Evolutionary conservation across 2,888 invertebrate species (phyloP).

Genomic region (Tetheella fluctuosa): DNA sequence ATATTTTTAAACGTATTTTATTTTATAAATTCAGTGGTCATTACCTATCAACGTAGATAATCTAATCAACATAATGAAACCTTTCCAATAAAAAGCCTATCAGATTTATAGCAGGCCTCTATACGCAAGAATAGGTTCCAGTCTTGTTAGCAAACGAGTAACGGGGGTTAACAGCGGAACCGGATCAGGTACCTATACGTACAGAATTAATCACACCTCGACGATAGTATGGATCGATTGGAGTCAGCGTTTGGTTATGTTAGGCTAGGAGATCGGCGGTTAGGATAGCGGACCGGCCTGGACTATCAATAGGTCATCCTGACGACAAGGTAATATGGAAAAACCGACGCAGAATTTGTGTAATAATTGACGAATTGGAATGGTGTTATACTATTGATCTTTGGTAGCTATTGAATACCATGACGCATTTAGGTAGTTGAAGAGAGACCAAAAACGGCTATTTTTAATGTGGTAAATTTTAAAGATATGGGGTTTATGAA

Average conservation of each 20-base stretch:
- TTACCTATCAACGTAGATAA: too few species aligned
- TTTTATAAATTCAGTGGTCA: background rate
- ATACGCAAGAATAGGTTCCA: slow-evolving; percentile 47
- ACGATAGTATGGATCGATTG: slow-evolving; percentile 62
- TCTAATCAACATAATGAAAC: background rate
- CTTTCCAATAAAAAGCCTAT: slow-evolving; percentile 23
- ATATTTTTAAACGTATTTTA: too few species aligned
- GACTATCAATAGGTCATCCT: too few species aligned
- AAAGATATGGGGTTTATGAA: too few species aligned
- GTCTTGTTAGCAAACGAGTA: slow-evolving; percentile 43
- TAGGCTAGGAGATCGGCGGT: slow-evolving; percentile 38
- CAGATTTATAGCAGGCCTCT: slow-evolving; percentile 35
- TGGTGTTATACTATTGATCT: too few species aligned
- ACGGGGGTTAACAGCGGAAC: slow-evolving; percentile 63
- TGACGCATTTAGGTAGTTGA: too few species aligned
- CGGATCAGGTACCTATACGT: slow-evolving; percentile 79
- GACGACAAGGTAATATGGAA: too few species aligned
- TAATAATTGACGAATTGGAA: too few species aligned
- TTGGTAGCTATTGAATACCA: too few species aligned
- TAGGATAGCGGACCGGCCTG: background rate
- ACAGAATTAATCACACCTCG: slow-evolving; percentile 78
- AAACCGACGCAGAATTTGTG: too few species aligned
- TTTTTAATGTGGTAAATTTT: too few species aligned
- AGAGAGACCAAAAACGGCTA: too few species aligned
- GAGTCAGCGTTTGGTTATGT: slow-evolving; percentile 64